Base-by-base conservation (phyloP, 2,888 invertebrate genomes). In the Anarsia innoxiella region DNA sequence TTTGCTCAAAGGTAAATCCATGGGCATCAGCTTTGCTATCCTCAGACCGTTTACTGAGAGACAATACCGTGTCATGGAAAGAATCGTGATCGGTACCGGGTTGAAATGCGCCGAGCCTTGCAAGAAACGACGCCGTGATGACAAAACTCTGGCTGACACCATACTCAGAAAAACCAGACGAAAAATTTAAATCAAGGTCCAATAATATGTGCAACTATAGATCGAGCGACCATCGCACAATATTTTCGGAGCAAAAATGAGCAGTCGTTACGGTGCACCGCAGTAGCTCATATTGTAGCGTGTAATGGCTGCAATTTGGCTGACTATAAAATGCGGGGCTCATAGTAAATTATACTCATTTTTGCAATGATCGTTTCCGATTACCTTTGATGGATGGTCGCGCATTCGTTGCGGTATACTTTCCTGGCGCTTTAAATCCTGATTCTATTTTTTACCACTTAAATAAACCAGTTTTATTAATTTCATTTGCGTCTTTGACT, bases 301-400 rank as follows among this genome's bases (percentile, higher is more conserved):
- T 63, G 59, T 79, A 80, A 80, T 77, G 66, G 59, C 61, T 46
- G 69, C 69, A 72, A 80, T 80, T 79, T 74, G 67, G 68, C 51
- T 59, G 64, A 64, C 61, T 75, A 70, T 66, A 70, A 76, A 75
- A 73, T 67, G 63, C 60, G 67, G 58, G 62, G 63, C 67, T 64
- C 68, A 57, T 59, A 59, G 66, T 69, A 72, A 79, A 82, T 79
- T 75, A 77, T 70, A 66, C 70, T 71, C 74, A 73, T 77, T 74
- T 73, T 64, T 68, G 72, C 71, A 77, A 70, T 74, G 77, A 79
- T 77, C 74, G 72, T 58, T 78, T 80, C 78, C 78, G 78, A 77
- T 79, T 78, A 76, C 71, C 67, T 60, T 61, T 76, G 75, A 79
- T 75, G 66, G 66, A 77, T 69, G 59, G 55, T 51, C 51, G 47